A percentile compares a stretch with the other conserved stretches of the same genome.
Conservation (phyloP, 2,113 vertebrate genomes). For the Crotalus tigris region DNA sequence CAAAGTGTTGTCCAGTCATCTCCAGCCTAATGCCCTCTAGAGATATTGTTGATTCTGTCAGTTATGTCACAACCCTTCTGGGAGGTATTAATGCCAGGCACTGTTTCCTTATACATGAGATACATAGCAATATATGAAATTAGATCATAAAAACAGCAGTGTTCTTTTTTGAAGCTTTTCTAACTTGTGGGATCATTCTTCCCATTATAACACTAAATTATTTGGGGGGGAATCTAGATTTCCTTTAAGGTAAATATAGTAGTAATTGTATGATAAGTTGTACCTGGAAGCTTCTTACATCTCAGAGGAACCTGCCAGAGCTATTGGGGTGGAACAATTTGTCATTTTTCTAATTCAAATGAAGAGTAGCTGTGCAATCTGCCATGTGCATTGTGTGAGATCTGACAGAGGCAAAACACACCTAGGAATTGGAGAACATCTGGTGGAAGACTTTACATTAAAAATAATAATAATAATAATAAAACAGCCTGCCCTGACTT, state of each 20-base stretch:
- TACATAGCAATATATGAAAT: neutral
- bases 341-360: slow-evolving; percentile 35
- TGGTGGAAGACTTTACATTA: slow-evolving; percentile 65
- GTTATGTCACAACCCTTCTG: neutral
- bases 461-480: slow-evolving; percentile 68
- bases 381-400: neutral
- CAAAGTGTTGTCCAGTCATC: neutral
- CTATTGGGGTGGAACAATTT: slow-evolving; percentile 11
- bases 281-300: slow-evolving; percentile 12
- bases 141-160: neutral
- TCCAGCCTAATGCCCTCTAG: neutral
- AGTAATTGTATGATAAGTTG: neutral
- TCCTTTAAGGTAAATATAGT: neutral
- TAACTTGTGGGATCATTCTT: neutral
- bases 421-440: slow-evolving; percentile 67
- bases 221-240: neutral
- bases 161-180: neutral
- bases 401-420: slow-evolving; percentile 43
- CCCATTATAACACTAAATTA: neutral
- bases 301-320: slow-evolving; percentile 39
- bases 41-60: neutral
- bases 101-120: neutral
- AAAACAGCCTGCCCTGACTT: slow-evolving; percentile 49
- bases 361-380: neutral
- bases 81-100: neutral